phyloP scores from a whole-genome alignment of 1,140 invertebrate species.

The Ceratosolen fusciceps region DNA sequence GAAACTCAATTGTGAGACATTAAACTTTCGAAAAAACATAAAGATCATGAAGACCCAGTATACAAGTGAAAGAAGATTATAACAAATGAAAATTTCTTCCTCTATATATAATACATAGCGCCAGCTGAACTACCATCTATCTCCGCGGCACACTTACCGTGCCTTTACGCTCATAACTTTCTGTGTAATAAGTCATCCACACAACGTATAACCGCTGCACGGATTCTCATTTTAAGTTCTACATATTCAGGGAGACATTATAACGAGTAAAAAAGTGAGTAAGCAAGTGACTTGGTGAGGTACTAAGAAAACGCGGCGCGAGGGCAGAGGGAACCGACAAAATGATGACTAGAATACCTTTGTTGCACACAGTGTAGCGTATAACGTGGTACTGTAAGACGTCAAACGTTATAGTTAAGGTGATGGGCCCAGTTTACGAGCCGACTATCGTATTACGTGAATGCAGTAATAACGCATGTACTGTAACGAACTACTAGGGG shows the following conservation, averaged over 20 bases:
- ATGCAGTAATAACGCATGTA: neutral
- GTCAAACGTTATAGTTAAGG: slow-evolving; percentile 11
- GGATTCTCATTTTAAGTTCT: neutral
- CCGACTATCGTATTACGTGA: neutral
- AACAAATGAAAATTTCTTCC: neutral
- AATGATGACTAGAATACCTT: neutral
- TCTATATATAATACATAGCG: too few relatives aligned
- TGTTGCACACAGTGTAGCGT: neutral
- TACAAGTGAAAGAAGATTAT: neutral
- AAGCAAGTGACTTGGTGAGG: too few relatives aligned
- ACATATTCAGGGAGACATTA: neutral
- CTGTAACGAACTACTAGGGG: neutral
- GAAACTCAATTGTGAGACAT: neutral
- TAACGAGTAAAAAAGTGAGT: neutral
- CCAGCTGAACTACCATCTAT: neutral
- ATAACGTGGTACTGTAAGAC: neutral
- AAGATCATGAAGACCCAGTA: neutral
- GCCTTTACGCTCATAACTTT: slow-evolving; percentile 4
- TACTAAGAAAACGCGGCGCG: neutral
- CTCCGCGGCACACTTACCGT: slow-evolving; percentile 2
- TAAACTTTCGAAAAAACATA: neutral
- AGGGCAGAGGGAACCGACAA: neutral
- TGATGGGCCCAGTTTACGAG: neutral
- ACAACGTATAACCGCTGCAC: neutral
- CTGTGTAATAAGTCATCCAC: neutral